Conservation (phyloP, 2,888 invertebrate species). For the Steromphala cineraria region DNA sequence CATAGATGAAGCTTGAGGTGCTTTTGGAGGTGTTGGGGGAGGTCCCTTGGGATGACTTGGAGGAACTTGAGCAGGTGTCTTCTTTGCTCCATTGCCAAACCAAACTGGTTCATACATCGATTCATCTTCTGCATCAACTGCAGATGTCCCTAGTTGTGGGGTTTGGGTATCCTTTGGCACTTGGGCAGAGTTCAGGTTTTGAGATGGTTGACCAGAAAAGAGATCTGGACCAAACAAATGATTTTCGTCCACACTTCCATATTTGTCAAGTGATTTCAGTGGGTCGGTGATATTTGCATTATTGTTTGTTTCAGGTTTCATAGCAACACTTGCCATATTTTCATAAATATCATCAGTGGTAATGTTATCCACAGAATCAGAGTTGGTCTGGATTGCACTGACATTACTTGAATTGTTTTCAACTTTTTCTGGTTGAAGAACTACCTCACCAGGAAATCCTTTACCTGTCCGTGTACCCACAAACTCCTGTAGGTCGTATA, state of each 20-base stretch:
- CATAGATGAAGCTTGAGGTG: background rate
- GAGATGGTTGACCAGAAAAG: too few relatives aligned
- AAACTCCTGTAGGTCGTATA: constrained; percentile 6
- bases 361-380: background rate
- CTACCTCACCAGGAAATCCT: background rate
- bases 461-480: background rate
- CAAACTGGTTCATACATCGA: background rate
- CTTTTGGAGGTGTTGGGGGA: background rate
- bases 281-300: background rate
- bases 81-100: background rate
- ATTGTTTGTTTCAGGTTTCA: background rate
- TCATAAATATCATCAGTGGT: background rate
- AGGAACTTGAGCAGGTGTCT: background rate
- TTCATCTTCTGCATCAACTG: background rate
- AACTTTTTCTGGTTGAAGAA: background rate
- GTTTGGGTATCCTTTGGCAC: background rate
- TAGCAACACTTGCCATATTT: background rate
- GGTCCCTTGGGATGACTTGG: background rate
- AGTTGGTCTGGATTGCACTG: background rate
- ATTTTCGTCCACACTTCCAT: background rate
- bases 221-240: background rate
- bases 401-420: background rate
- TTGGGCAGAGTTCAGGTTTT: background rate
- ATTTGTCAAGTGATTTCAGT: background rate
- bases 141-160: background rate